Evolutionary conservation across 2,888 invertebrate genomes (phyloP), one percentile per base, ranked within the genome.

Genomic region (Limnephilus auricula): DNA sequence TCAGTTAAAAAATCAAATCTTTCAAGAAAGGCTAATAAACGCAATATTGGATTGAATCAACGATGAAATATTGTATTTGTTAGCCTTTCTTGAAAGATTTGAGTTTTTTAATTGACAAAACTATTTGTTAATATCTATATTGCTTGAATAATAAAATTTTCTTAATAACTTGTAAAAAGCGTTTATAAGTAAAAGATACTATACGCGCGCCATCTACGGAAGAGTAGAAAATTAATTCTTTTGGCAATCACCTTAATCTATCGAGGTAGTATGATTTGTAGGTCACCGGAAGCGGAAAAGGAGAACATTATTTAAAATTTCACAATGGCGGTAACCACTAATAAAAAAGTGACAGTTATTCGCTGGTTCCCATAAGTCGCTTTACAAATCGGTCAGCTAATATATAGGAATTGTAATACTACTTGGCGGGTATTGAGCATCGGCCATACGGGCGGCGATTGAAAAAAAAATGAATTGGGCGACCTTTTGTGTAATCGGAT

Each of bases 401-500:
- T 32, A 82, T 79, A 86, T 32, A 65, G 50, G 25, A 65, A 25
- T 65, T 65, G 25, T 65, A 65, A 65, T 65, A 25, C 50, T 65
- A 18, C 50, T 87, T 12, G 87, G 87, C 87, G 34, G 15, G 65
- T 65, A 87, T 37, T 65, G 87, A 87, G 65, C 78, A 65, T 32
- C 87, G 65, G 79, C 12, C 79, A 87, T 87, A 87, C 87, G 87
- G 87, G 87, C 87, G 87, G 78, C 10, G 31, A 87, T 87, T 87
- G 78, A 87, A 65, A 85, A 40, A n/a, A 45, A 40, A 85, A 32
- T 65, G 40, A 34, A 87, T 78, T 85, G 84, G 18, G 13, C 32
- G 25, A 65, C 32, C 87, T 31, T 31, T 78, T 87, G 65, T 87
- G 32, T 78, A 87, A 87, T 87, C 87, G 32, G 87, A 87, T 87